A percentile compares a stretch with the other conserved stretches of the same genome.
phyloP scores from a whole-genome alignment of 1,140 invertebrate species.

The Trichoplusia ni region DNA sequence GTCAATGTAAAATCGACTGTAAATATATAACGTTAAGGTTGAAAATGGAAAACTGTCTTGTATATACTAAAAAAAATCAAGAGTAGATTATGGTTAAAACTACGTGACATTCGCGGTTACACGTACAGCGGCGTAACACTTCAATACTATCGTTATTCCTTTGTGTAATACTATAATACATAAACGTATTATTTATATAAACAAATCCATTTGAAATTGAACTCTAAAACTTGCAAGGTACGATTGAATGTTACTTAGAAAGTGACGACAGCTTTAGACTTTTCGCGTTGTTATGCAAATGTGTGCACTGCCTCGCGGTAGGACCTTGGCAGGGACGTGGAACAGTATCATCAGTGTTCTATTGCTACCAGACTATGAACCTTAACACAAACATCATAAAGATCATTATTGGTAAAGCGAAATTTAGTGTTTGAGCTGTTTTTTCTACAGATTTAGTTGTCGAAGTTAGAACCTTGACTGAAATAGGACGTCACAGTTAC shows the following conservation, averaged over 20 bases:
- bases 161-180: slow-evolving; percentile 35
- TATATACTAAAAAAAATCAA: slow-evolving; percentile 49
- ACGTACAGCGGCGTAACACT: slow-evolving; percentile 59
- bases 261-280: slow-evolving; percentile 30
- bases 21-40: not conserved
- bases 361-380: not conserved
- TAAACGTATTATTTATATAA: slow-evolving; percentile 19
- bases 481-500: slow-evolving; percentile 68
- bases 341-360: slow-evolving; percentile 45
- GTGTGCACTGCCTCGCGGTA: slow-evolving; percentile 56
- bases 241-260: not conserved
- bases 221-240: slow-evolving; percentile 6
- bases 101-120: slow-evolving; percentile 61
- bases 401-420: not conserved
- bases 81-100: slow-evolving; percentile 51
- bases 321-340: slow-evolving; percentile 56
- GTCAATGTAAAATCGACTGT: not conserved
- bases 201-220: not conserved
- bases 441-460: slow-evolving; percentile 15
- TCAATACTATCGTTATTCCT: slow-evolving; percentile 56
- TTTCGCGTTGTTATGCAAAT: slow-evolving; percentile 41
- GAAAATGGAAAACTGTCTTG: slow-evolving; percentile 1
- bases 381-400: not conserved
- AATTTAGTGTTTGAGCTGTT: slow-evolving; percentile 21
- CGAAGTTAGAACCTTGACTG: slow-evolving; percentile 68